Base-by-base conservation (phyloP, 2,888 invertebrate genomes). In the Timema podura region DNA sequence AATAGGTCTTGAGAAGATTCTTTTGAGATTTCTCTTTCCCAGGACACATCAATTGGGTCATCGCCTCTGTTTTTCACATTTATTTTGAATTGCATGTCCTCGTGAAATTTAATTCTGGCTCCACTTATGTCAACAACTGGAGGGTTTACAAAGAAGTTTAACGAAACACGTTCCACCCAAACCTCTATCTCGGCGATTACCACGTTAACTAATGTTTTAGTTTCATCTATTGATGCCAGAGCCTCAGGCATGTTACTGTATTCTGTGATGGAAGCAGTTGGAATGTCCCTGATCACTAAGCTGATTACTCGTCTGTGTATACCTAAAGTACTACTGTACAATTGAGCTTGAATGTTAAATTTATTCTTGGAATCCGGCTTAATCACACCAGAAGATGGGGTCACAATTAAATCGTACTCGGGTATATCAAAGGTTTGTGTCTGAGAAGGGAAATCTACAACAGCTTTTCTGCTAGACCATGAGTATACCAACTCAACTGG, bases 111-210 rank as follows among this genome's bases (percentile, higher is more conserved):
- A 11, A 61, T 16, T 61, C 45, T 45, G 7, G 61, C 16, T 1
- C 61, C 61, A 16, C 61, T 30, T 44, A 61, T 61, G 44, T 61
- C 61, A 61, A 61, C 15, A 8, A 61, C 45, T 30, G 61, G 61
- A 61, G 61, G 61, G 30, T 30, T 44, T 13, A 61, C 10, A 5
- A 9, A 44, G 30, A 44, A 7, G 30, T 61, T n/a, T 11, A 61
- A 30, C 9, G 30, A 61, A 44, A n/a, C 45, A 11, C 1, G 61
- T 30, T 13, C 45, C 5, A 61, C 13, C 61, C 61, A 61, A 30
- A 61, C 16, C 45, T 61, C 61, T 11, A 61, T 61, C 44, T 61
- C 61, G 6, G 61, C 61, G 7, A 61, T 5, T 30, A 61, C 10
- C 45, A 61, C 3, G 45, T 61, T n/a, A n/a, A n/a, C 30, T 1